phyloP scores from a whole-genome alignment of 2,113 vertebrate genomes.

The Tauraco erythrolophus region DNA sequence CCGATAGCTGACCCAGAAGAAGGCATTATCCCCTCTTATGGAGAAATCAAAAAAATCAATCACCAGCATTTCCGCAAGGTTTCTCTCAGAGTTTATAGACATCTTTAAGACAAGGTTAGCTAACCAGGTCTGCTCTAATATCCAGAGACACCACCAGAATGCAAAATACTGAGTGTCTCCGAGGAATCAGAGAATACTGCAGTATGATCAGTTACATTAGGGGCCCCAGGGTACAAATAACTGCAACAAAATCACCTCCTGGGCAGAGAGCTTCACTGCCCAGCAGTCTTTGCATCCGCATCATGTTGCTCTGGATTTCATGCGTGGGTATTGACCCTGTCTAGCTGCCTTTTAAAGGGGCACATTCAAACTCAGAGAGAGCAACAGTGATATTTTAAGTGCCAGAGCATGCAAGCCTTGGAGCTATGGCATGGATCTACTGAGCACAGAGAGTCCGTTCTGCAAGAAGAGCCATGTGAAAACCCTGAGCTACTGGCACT shows the following conservation, averaged over 20 bases:
- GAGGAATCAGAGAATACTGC: neutral
- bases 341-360: neutral
- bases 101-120: neutral
- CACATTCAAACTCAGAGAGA: neutral
- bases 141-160: neutral
- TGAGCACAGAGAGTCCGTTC: fast-evolving
- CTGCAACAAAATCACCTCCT: neutral
- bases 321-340: fast-evolving
- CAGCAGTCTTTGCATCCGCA: neutral
- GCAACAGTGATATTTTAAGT: neutral
- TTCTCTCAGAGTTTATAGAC: neutral
- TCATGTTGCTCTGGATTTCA: fast-evolving
- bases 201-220: neutral
- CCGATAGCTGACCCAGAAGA: neutral
- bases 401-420: neutral
- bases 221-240: neutral
- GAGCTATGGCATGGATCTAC: neutral
- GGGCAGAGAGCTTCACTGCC: neutral
- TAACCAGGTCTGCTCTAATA: neutral
- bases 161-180: neutral
- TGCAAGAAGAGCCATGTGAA: neutral
- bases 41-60: neutral
- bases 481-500: neutral
- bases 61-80: neutral
- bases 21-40: neutral